phyloP scores from a whole-genome alignment of 2,888 invertebrate species.

The Nasonovia ribisnigri region DNA sequence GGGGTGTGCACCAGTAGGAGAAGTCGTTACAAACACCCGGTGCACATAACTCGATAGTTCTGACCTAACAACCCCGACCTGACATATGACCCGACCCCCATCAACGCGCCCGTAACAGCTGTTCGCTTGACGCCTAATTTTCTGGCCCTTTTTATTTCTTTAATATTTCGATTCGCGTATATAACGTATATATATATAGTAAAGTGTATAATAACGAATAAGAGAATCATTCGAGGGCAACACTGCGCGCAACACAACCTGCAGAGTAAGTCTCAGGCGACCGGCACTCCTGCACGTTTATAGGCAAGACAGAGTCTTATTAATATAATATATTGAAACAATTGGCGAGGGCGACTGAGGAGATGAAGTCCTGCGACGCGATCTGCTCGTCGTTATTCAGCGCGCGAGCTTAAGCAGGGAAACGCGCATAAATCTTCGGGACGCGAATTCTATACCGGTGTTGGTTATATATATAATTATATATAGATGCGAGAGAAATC shows the following conservation, averaged over 20 bases:
- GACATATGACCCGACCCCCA: constrained; percentile 64
- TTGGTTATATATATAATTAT: not conserved
- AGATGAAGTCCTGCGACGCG: not conserved
- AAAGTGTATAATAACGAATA: not conserved
- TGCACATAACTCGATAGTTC: constrained; percentile 62
- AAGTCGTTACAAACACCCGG: constrained; percentile 64
- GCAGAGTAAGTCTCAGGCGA: not conserved
- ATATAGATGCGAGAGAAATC: not conserved
- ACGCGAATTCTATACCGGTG: not conserved
- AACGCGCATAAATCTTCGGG: constrained; percentile 34
- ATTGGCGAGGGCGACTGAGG: not conserved
- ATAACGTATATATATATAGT: not conserved
- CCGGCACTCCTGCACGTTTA: not conserved
- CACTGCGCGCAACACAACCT: not conserved
- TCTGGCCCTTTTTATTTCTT: constrained; percentile 31
- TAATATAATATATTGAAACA: not conserved
- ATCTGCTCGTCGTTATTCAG: constrained; percentile 27
- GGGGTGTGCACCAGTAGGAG: constrained; percentile 58
- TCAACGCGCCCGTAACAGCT: constrained; percentile 55
- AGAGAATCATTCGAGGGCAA: not conserved
- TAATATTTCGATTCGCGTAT: constrained; percentile 24
- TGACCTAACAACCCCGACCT: constrained; percentile 63
- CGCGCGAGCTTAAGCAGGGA: not conserved
- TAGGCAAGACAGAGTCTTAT: not conserved
- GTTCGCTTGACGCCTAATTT: constrained; percentile 54